Conservation (phyloP, 2,797 vertebrate species). For the Australoheros facetus region DNA sequence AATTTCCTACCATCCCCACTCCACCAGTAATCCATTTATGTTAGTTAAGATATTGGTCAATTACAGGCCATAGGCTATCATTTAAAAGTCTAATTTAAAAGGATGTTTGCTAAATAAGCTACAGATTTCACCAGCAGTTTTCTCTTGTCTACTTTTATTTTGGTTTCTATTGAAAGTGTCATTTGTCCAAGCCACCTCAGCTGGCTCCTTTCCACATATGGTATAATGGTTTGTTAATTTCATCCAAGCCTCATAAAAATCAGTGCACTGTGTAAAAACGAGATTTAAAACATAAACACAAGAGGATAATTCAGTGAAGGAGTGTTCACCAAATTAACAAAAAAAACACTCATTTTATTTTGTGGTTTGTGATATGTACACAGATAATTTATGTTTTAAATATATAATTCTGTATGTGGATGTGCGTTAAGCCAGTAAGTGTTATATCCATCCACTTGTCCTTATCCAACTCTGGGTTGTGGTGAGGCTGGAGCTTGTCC, state of each 20-base stretch:
- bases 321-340: neutral
- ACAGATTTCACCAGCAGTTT: neutral
- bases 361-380: neutral
- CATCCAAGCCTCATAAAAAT: neutral
- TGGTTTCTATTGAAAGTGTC: neutral
- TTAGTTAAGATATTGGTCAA: constrained; percentile 35
- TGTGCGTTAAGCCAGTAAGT: neutral
- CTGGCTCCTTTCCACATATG: neutral
- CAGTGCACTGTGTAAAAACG: neutral
- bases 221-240: constrained; percentile 6
- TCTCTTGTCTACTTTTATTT: constrained; percentile 10
- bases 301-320: constrained; percentile 5
- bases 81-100: constrained; percentile 29
- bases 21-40: neutral
- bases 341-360: accelerated
- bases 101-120: neutral
- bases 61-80: constrained; percentile 3
- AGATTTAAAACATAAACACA: constrained; percentile 10
- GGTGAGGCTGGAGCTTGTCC: no score
- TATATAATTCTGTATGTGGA: neutral
- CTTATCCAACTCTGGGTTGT: no score
- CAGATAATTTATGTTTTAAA: neutral
- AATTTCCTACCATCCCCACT: constrained; percentile 35
- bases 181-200: neutral
- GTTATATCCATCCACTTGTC: no score